These are phyloP conservation scores for Tympanuchus pallidicinctus DNA, from an alignment of 2,113 vertebrate genomes.

Conservation along the genomic window DNA sequence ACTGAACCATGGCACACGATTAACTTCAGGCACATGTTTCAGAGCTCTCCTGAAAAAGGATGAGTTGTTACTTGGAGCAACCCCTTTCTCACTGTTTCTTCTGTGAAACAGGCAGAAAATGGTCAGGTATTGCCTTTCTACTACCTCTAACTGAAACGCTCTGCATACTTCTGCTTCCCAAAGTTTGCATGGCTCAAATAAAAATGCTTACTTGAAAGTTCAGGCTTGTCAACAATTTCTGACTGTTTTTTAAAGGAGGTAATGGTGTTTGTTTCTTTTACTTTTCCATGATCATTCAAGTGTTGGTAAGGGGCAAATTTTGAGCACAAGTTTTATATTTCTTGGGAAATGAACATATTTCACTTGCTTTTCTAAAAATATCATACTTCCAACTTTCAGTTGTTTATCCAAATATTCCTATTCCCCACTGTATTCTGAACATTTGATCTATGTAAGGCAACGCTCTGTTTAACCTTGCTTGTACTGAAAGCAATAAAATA, in stretches of 20 bases:
- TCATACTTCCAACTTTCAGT: neutral
- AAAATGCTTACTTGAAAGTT: neutral
- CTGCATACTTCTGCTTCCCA: neutral
- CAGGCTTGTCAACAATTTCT: neutral
- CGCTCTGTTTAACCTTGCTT: neutral
- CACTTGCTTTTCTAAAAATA: neutral
- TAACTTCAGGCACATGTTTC: neutral
- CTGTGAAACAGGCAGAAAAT: neutral
- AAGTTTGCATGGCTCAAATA: neutral
- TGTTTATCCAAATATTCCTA: constrained; percentile 8
- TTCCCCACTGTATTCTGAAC: neutral
- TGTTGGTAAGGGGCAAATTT: neutral
- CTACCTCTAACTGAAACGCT: neutral
- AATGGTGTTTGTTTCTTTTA: neutral
- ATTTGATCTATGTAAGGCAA: neutral
- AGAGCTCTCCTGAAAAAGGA: neutral
- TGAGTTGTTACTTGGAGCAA: neutral
- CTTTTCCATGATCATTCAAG: neutral
- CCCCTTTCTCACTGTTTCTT: neutral
- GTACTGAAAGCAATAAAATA: neutral
- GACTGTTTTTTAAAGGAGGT: neutral
- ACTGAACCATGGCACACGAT: neutral
- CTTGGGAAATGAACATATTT: neutral
- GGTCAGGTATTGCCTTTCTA: neutral
- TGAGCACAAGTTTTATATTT: neutral